Base-by-base conservation (phyloP, 1,140 invertebrate species). In the Pogonomyrmex barbatus region DNA sequence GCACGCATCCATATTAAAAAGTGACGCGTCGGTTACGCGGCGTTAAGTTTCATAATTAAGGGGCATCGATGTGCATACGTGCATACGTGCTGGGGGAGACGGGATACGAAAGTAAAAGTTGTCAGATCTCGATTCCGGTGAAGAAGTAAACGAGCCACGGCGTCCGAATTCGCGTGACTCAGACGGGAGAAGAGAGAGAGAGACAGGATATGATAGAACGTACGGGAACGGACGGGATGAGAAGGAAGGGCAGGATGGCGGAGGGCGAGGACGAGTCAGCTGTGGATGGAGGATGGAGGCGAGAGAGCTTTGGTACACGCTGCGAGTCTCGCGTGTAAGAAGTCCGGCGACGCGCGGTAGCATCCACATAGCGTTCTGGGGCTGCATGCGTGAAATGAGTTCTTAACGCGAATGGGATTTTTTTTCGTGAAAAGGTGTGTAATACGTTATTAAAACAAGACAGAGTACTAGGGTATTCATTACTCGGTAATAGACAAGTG, bases 351-450 rank as follows among this genome's bases (percentile, higher is more conserved):
- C 87, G 30, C 30, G 42, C 45, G 85, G 78, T 90, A 88, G 89
- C 85, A 76, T 88, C 81, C 83, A 76, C 68, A 36, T 73, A 60
- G 54, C 50, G 24, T 30, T 70, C 63, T 63, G 50, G 52, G 5
- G 75, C 83, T 62, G 78, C 81, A 88, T 91, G 90, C 91, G 89
- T 92, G 91, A 92, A 92, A 92, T 92, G 88, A 92, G 89, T 87
- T 92, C 85, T 92, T 91, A 92, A 92, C 81, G 88, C 84, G 90
- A 91, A 86, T 88, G 84, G 70, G 82, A 90, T 88, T 91, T 90
- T 88, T 91, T 90, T 89, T 87, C 68, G 91, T 85, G 84, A 87
- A 87, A 88, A 87, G 60, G 79, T 87, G 86, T 89, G 85, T 88
- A 88, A 91, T 87, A 78, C 75, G 70, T 89, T 86, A 86, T 88